Evolutionary conservation across 2,888 invertebrate genomes (phyloP).

Genomic region (Philopedon plagiatum): DNA sequence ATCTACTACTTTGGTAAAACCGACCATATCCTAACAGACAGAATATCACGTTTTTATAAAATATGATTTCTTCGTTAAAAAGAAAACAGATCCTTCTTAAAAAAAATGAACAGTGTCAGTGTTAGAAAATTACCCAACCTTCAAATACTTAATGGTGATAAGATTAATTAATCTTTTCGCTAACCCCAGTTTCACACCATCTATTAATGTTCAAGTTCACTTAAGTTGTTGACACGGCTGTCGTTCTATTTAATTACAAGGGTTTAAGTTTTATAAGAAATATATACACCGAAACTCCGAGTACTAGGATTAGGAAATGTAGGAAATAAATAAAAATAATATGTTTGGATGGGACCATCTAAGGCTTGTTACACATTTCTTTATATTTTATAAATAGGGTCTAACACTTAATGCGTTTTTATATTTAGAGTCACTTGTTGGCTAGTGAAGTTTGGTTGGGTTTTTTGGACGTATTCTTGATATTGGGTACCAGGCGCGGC

Average conservation of each 20-base stretch:
- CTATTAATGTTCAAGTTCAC: constrained; percentile 29
- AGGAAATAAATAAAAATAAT: neutral
- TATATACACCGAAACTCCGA: neutral
- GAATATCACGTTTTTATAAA: too few species aligned
- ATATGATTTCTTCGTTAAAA: neutral
- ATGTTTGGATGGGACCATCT: too few species aligned
- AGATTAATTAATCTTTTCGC: constrained; percentile 34
- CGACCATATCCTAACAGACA: too few species aligned
- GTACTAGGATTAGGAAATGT: neutral
- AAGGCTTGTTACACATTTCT: too few species aligned
- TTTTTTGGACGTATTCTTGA: too few species aligned
- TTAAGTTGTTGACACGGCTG: constrained; percentile 32
- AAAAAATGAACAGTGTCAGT: neutral
- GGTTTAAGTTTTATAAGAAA: neutral
- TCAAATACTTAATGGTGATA: neutral
- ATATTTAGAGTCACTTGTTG: too few species aligned
- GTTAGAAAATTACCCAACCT: neutral
- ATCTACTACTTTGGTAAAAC: too few species aligned
- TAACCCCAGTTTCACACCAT: constrained; percentile 18
- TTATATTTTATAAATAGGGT: too few species aligned
- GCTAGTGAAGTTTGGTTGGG: too few species aligned
- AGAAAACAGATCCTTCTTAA: neutral
- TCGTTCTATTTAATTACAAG: constrained; percentile 23
- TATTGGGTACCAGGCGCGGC: too few species aligned
- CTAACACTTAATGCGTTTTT: too few species aligned